Percentiles rank a stretch among this genome's conserved stretches.
Conservation (phyloP, 2,113 vertebrate species). For the Macrotis lagotis region DNA sequence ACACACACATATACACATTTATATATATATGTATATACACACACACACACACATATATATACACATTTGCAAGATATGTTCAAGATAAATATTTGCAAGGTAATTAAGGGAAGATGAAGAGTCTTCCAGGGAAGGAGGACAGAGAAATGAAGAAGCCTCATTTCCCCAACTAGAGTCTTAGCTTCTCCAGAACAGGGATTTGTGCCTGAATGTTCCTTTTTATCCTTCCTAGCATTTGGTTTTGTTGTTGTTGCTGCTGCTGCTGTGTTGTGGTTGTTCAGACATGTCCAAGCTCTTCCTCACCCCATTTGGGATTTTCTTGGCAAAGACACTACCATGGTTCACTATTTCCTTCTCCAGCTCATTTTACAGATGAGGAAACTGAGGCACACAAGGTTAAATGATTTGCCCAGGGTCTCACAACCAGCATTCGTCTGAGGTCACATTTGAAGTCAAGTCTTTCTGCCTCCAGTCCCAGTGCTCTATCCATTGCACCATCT, state of each 20-base stretch:
- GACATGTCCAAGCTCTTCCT: neutral
- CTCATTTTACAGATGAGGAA: neutral
- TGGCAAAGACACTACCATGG: neutral
- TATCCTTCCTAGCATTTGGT: neutral
- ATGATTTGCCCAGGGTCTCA: neutral
- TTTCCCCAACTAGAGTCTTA: neutral
- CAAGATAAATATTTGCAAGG: too few relatives aligned
- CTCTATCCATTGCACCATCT: neutral
- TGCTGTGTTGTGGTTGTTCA: too few relatives aligned
- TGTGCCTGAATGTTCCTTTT: too few relatives aligned
- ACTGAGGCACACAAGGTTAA: neutral
- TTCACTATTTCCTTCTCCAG: neutral
- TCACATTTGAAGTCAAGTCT: neutral
- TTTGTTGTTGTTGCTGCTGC: too few relatives aligned
- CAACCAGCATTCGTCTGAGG: rapidly evolving
- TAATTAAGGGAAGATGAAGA: neutral
- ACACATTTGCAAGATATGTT: too few relatives aligned
- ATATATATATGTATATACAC: neutral
- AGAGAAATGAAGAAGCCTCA: neutral
- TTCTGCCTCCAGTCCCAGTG: neutral
- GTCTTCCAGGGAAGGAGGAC: too few relatives aligned
- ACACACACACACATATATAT: neutral
- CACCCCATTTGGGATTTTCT: neutral
- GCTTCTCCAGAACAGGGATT: neutral
- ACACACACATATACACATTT: too few relatives aligned